Evolutionary conservation across 2,888 invertebrate species (phyloP).

Genomic region (Diplazon laetatorius): DNA sequence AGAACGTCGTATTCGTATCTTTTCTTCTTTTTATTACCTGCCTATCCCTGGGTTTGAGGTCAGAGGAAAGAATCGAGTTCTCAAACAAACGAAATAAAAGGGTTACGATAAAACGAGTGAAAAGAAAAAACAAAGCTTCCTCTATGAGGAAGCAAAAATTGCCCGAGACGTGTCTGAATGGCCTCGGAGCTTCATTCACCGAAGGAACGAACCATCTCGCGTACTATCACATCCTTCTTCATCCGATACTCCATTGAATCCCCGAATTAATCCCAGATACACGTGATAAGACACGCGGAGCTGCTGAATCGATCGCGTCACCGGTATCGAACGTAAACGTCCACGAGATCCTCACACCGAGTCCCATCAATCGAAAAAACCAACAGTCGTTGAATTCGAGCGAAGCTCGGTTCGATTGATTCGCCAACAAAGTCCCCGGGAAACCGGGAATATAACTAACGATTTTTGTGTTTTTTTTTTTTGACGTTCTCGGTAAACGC

Average conservation of each 20-base stretch:
- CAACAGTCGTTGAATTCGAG: background rate
- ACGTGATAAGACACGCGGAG: constrained; percentile 32
- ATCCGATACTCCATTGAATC: constrained; percentile 30
- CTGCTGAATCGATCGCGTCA: constrained; percentile 43
- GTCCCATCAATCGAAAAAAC: background rate
- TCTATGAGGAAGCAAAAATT: constrained; percentile 9
- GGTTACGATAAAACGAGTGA: too few relatives aligned
- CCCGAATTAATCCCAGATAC: constrained; percentile 38
- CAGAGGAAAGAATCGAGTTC: too few relatives aligned
- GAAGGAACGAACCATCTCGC: constrained; percentile 8
- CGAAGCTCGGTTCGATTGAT: too few relatives aligned
- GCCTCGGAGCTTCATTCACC: background rate
- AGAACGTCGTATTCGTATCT: too few relatives aligned
- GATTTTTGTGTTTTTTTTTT: background rate
- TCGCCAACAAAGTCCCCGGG: too few relatives aligned
- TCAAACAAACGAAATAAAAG: too few relatives aligned
- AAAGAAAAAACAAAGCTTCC: background rate
- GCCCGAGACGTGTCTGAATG: background rate
- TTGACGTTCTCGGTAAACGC: background rate
- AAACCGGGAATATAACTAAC: too few relatives aligned
- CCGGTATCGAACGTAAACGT: background rate
- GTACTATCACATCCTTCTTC: constrained; percentile 1
- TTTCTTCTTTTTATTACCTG: background rate
- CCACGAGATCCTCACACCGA: background rate
- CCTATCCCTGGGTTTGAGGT: background rate